Evolutionary conservation across 2,888 invertebrate species (phyloP).

Genomic region (Periphyllus acericola): DNA sequence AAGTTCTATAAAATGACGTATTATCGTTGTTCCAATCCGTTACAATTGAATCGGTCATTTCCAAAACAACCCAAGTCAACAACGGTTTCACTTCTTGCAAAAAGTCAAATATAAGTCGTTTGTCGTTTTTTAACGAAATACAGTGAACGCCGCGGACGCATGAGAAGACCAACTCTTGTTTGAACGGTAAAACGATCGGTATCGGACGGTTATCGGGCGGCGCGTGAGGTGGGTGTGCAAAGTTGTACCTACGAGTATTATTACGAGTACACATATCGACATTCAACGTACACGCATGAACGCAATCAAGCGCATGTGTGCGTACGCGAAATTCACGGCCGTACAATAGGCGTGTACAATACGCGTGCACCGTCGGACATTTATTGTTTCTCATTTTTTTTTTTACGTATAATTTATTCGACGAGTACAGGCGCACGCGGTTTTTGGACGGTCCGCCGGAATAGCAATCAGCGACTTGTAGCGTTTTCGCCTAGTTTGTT

Average conservation of each 20-base stretch:
- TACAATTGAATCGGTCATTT: too few relatives aligned
- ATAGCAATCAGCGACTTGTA: slow-evolving; percentile 31
- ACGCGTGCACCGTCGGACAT: background rate
- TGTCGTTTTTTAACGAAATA: too few relatives aligned
- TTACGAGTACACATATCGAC: background rate
- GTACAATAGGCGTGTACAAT: background rate
- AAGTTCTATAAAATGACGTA: too few relatives aligned
- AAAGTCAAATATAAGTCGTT: too few relatives aligned
- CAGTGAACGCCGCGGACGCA: too few relatives aligned
- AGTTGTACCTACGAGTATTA: background rate
- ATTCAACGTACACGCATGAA: background rate
- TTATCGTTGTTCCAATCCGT: too few relatives aligned
- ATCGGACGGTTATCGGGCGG: too few relatives aligned
- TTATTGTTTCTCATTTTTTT: background rate
- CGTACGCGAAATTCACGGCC: slow-evolving; percentile 46
- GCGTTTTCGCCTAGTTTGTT: background rate
- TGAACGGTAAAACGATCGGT: background rate
- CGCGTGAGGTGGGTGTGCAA: background rate
- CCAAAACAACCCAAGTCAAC: too few relatives aligned
- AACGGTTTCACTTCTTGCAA: too few relatives aligned
- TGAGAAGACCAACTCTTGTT: background rate
- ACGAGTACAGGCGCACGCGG: background rate
- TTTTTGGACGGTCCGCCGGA: slow-evolving; percentile 26
- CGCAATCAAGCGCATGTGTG: background rate
- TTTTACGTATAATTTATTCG: slow-evolving; percentile 34